Evolutionary conservation across 2,113 vertebrate species (phyloP).

Genomic region (Tachycineta bicolor): DNA sequence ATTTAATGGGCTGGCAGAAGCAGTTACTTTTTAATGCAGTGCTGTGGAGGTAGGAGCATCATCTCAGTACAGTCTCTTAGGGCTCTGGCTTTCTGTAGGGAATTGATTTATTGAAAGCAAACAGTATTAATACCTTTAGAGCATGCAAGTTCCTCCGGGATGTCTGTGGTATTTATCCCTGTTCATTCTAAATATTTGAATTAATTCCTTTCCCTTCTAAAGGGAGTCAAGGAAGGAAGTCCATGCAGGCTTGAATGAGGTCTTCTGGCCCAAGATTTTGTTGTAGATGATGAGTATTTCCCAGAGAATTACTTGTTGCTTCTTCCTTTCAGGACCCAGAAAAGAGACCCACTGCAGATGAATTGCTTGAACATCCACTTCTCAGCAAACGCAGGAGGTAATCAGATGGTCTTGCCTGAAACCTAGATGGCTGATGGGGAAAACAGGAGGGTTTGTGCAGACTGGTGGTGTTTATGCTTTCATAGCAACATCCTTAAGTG

Average conservation of each 20-base stretch:
- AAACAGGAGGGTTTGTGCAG: background rate
- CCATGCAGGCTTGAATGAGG: background rate
- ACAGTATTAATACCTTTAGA: background rate
- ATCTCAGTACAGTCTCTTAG: background rate
- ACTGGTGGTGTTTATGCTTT: background rate
- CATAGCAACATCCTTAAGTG: background rate
- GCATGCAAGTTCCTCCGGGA: background rate
- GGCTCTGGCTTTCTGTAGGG: background rate
- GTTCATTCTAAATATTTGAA: background rate
- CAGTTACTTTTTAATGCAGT: background rate
- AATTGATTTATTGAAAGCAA: background rate
- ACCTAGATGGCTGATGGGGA: background rate
- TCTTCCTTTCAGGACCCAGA: slow-evolving; percentile 86
- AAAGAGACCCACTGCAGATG: slow-evolving; percentile 90
- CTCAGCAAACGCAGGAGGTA: slow-evolving; percentile 86
- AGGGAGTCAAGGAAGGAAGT: background rate
- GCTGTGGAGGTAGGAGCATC: background rate
- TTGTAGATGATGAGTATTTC: background rate
- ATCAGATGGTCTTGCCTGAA: slow-evolving; percentile 16
- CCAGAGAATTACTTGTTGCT: slow-evolving; percentile 28
- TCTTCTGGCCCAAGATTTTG: background rate
- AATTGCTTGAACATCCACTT: slow-evolving; percentile 86
- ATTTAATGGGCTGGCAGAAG: background rate
- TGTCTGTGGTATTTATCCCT: background rate
- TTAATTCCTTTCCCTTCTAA: background rate